Evolutionary conservation across 2,797 vertebrate species (phyloP), one percentile per base, ranked within the genome.

Genomic region (Sebastes minor): DNA sequence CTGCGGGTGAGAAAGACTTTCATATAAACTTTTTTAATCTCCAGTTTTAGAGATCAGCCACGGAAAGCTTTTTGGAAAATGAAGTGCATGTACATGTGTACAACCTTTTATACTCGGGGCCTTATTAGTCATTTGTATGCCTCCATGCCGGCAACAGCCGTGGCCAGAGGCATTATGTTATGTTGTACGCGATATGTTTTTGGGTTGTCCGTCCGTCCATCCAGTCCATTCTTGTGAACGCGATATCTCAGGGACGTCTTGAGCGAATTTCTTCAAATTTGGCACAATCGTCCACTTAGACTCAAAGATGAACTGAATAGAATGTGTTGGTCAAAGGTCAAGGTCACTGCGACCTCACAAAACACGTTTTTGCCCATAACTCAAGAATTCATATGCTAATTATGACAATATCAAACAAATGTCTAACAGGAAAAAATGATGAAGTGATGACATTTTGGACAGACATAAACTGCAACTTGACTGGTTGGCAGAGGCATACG

Each of bases 1-100:
- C 91, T 99, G 72, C 94, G 98, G 96, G 99, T 99, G 93, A 81
- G 96, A 88, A 8, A 69, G 1, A 22, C 28, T 12, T 25, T 0
- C 11, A 0, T 60, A 3, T 35, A 1, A 22, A 53, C 27, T 18
- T 38, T 35, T 42, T 10, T 6, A 3, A 32, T 32, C 18, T 32
- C 55, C 25, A 59, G 25, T 8, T 28, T 9, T 11, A 22, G n/a
- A 22, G 5, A 55, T 1, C 18, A 49, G 18, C 18, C 46, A 20
- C 46, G 2, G 46, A 49, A 49, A 49, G 46, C 18, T 20, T 49
- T 49, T 49, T 49, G 8, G 8, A 49, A 49, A 49, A 20, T 20
- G 8, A n/a, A 20, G 46, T 20, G 18, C 46, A 49, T 53, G 20
- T 22, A 53, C n/a, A 22, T 53, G n/a, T 22, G 52, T 22, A 11